Percentiles rank a stretch among this genome's conserved stretches.
Evolutionary conservation across 2,113 vertebrate species (phyloP).

Genomic region (Ciconia stormi): DNA sequence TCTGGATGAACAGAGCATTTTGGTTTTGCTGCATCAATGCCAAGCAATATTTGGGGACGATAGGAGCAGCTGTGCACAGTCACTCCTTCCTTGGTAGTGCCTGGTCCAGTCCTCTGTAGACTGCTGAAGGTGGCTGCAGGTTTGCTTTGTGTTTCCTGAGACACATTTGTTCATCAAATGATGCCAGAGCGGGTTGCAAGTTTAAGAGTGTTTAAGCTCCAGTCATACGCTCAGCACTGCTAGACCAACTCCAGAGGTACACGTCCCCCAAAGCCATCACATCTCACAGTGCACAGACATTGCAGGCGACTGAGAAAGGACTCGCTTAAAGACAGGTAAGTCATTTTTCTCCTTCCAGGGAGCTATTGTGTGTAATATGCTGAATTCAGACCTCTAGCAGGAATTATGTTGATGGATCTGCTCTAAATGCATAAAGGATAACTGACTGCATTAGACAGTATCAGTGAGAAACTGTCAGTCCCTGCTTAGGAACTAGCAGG

Average conservation of each 20-base stretch:
- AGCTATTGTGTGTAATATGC: background rate
- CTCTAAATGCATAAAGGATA: background rate
- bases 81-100: background rate
- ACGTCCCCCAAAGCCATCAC: background rate
- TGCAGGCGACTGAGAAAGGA: background rate
- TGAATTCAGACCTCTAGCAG: background rate
- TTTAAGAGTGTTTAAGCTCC: background rate
- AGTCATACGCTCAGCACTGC: background rate
- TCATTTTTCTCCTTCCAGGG: slow-evolving; percentile 13
- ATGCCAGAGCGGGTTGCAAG: background rate
- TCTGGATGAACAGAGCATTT: background rate
- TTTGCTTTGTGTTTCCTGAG: background rate
- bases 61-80: background rate
- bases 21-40: background rate
- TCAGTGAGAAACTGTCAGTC: background rate
- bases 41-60: background rate
- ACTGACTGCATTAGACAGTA: background rate
- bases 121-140: background rate
- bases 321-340: slow-evolving; percentile 36
- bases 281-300: background rate
- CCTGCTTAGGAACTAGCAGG: background rate
- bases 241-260: background rate
- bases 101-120: background rate
- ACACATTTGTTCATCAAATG: background rate
- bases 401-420: slow-evolving; percentile 36